Evolutionary conservation across 2,797 vertebrate genomes (phyloP).

Genomic region (Chelon labrosus): DNA sequence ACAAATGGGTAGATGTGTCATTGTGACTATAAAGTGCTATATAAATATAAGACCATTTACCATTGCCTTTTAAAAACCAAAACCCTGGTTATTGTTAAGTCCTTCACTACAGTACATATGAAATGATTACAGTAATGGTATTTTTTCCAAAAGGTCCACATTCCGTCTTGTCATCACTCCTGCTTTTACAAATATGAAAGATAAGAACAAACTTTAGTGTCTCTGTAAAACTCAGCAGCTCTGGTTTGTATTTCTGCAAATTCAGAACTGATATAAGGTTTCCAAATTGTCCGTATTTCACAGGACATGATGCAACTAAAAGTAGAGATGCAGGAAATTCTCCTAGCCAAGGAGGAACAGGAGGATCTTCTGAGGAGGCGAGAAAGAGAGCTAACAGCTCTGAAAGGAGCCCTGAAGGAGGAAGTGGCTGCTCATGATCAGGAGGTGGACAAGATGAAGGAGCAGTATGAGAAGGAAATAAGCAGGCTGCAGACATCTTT

Average conservation of each 20-base stretch:
- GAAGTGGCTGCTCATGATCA: constrained; percentile 95
- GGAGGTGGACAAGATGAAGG: constrained; percentile 95
- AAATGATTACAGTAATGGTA: too few species aligned
- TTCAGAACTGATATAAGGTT: neutral
- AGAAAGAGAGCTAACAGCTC: constrained; percentile 94
- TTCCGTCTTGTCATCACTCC: neutral
- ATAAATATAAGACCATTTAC: too few species aligned
- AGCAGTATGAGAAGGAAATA: constrained; percentile 91
- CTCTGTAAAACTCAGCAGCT: neutral
- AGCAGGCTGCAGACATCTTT: constrained; percentile 84
- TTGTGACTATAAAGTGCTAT: too few species aligned
- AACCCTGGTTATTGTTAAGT: too few species aligned
- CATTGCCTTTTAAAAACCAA: too few species aligned
- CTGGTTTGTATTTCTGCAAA: neutral
- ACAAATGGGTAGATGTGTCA: too few species aligned
- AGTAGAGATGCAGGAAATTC: constrained; percentile 89
- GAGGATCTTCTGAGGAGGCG: constrained; percentile 93
- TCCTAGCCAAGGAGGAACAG: constrained; percentile 92
- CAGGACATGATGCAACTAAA: constrained; percentile 94
- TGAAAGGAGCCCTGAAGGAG: constrained; percentile 96
- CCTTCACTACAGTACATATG: too few species aligned
- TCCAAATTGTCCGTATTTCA: neutral
- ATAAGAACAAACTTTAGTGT: neutral
- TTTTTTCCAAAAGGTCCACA: neutral
- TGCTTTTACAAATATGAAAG: neutral